Evolutionary conservation across 2,888 invertebrate species (phyloP), one percentile per base, ranked within the genome.

Genomic region (Ceriagrion tenellum): DNA sequence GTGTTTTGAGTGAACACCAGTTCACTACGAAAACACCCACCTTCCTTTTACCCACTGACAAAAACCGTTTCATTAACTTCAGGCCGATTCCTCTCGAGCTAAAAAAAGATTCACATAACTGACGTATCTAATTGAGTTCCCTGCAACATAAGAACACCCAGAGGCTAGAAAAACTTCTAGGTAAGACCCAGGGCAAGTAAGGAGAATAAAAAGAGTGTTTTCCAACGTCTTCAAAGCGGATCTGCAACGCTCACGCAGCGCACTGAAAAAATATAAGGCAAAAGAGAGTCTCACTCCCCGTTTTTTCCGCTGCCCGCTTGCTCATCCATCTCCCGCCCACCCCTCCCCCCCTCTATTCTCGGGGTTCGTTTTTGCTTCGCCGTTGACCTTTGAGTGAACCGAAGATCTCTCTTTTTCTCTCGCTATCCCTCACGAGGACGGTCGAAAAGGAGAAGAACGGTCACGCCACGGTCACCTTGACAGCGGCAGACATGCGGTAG

Each of bases 401-500:
- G 93, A 30, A 81, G 30, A 35, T 35, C 35, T 35, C 35, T 81
- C 69, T 69, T 69, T 69, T 69, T 26, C 35, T 30, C 81, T 81
- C 55, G 16, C 89, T 12, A 88, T 35, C 88, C 88, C 59, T 13
- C 40, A 88, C 26, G 69, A 4, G 69, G 69, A n/a, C 69, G 69
- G 69, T 69, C 69, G 69, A 69, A 69, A 69, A 69, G 69, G 47
- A 47, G 47, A 69, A 63, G 91, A 93, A 69, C 93, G 74, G 69
- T 93, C 93, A 93, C 93, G 93, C 93, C 74, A 93, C 93, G 93
- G 93, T 93, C 93, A 93, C 93, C 93, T 93, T 93, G 93, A 69
- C 93, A 93, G 69, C 69, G 56, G 69, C 69, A 63, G 91, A 91
- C 59, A 59, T 63, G 91, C 91, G 59, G 91, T 56, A 59, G 69